phyloP scores from a whole-genome alignment of 2,113 vertebrate genomes.

The cat (Felis catus) region DNA sequence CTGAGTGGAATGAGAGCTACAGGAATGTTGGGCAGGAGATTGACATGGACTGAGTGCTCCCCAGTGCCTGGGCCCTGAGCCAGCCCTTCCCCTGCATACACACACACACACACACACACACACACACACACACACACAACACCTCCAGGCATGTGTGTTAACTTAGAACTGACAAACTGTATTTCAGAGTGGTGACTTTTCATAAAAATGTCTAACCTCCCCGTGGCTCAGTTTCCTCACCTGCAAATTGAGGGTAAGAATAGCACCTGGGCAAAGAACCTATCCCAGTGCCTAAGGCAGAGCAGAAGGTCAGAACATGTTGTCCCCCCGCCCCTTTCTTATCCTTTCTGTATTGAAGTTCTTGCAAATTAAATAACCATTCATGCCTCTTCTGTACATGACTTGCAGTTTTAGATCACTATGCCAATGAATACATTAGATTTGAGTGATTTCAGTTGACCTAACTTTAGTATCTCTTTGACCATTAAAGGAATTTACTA shows the following conservation, averaged over 20 bases:
- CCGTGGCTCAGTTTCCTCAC: background rate
- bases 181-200: background rate
- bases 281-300: accelerated
- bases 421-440: conserved; percentile 43
- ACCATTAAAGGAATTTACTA: conserved; percentile 34
- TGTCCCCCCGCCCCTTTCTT: background rate
- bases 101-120: background rate
- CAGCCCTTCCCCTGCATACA: accelerated
- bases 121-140: background rate
- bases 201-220: background rate
- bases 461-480: conserved; percentile 56
- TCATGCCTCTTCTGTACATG: background rate
- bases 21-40: background rate
- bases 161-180: background rate
- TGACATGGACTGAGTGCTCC: accelerated
- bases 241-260: background rate
- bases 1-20: background rate
- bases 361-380: background rate
- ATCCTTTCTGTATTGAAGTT: background rate
- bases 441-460: conserved; percentile 52
- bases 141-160: background rate
- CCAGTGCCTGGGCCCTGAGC: too few relatives aligned
- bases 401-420: conserved; percentile 7
- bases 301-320: background rate
- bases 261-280: background rate